Evolutionary conservation across 2,888 invertebrate genomes (phyloP).

Genomic region (Polydesmus complanatus): DNA sequence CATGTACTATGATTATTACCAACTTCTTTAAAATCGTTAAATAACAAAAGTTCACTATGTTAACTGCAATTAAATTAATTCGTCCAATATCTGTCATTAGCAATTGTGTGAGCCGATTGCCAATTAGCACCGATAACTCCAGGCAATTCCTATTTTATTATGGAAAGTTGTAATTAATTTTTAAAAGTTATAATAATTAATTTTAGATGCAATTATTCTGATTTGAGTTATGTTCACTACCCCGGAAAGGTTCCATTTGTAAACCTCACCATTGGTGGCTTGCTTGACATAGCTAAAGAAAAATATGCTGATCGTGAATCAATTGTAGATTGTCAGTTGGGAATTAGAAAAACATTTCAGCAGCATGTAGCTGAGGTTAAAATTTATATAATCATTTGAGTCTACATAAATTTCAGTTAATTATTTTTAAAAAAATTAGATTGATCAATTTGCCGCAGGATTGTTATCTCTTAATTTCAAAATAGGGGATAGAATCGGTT

Average conservation of each 20-base stretch:
- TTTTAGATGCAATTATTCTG: too few species aligned
- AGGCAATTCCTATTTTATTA: too few species aligned
- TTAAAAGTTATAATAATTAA: too few species aligned
- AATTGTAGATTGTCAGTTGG: conserved; percentile 39
- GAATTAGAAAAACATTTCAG: conserved; percentile 34
- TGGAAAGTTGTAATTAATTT: too few species aligned
- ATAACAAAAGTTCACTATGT: too few species aligned
- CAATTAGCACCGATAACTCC: too few species aligned
- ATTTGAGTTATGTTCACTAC: conserved; percentile 10
- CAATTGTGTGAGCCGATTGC: too few species aligned
- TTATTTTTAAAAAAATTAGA: background rate
- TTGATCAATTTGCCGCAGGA: conserved; percentile 48
- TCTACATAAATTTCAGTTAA: conserved; percentile 14
- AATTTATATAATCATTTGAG: background rate
- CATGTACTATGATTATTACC: too few species aligned
- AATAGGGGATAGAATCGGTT: conserved; percentile 57
- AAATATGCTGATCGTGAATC: conserved; percentile 43
- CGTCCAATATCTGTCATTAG: too few species aligned
- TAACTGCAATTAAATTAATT: too few species aligned
- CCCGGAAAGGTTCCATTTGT: conserved; percentile 38
- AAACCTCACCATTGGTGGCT: conserved; percentile 43
- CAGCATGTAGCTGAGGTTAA: background rate
- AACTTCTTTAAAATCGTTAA: too few species aligned
- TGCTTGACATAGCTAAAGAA: conserved; percentile 40
- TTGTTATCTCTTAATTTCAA: conserved; percentile 50